These are phyloP conservation scores for Rhamnusium bicolor DNA, from an alignment of 2,888 invertebrate species.

Conservation along the genomic window DNA sequence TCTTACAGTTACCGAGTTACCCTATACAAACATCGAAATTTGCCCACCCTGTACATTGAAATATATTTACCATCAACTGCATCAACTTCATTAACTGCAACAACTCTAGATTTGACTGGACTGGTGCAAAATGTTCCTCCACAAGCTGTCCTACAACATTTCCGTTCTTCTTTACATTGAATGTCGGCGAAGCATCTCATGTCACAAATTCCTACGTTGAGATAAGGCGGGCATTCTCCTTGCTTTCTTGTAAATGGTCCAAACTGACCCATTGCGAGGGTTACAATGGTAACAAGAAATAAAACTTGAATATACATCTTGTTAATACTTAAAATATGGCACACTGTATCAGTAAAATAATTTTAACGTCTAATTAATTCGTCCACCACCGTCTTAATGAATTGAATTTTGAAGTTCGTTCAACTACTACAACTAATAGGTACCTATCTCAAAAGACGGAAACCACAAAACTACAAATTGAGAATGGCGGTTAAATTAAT, in stretches of 20 bases:
- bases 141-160: conserved; percentile 35
- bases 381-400: background rate
- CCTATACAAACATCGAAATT: too few species aligned
- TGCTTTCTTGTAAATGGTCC: background rate
- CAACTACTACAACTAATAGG: background rate
- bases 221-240: conserved; percentile 23
- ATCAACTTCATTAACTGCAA: background rate
- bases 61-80: conserved; percentile 3
- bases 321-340: too few species aligned
- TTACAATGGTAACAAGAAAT: background rate
- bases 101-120: background rate
- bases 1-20: too few species aligned
- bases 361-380: background rate
- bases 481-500: conserved; percentile 10
- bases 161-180: conserved; percentile 14
- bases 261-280: background rate
- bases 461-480: conserved; percentile 20
- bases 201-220: conserved; percentile 14
- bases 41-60: too few species aligned
- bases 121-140: conserved; percentile 31
- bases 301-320: conserved; percentile 1
- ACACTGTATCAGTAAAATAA: background rate
- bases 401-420: conserved; percentile 6
- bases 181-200: conserved; percentile 15
- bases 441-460: conserved; percentile 23